Evolutionary conservation across 1,140 invertebrate genomes (phyloP), one percentile per base, ranked within the genome.

Genomic region (Trichonephila inaurata): DNA sequence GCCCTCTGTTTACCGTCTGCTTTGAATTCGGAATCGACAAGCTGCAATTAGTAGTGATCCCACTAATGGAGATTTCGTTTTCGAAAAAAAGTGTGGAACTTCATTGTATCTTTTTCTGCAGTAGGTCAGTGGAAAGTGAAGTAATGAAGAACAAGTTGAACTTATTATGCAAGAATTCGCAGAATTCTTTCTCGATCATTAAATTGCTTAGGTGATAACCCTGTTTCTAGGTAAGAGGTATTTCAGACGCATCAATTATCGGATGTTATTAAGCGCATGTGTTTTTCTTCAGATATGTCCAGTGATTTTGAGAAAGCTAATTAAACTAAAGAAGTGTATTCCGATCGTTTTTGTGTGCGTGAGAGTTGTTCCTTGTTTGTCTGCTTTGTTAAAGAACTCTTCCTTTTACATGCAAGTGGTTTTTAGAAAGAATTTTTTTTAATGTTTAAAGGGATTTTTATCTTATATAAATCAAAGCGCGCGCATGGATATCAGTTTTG

Each of bases 121-220:
- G 61, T 92, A 44, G 91, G 91, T 92, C 91, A 92, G 82, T 92
- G 24, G 91, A 86, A 21, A 92, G 64, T 58, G 60, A 14, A 16
- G 69, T 58, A 64, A 89, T 89, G 87, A 19, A 89, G 64, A 89
- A 72, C 64, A 81, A 90, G 89, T 90, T 40, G 51, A 77, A 33
- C 19, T 44, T 21, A 89, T 89, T 89, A 89, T 89, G 88, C 62
- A 72, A 60, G 88, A 89, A 89, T 89, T 69, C 40, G 64, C 33
- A 72, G 64, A 72, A 83, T 83, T 83, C 72, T 83, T 83, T 60
- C 51, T 83, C 21, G 82, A n/a, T 83, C 44, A 83, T 83, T 83
- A 83, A 83, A 58, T 21, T 60, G 82, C 82, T 83, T 83, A 21
- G 51, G 82, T 51, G 82, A 58, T 83, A 83, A 60, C 82, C 51